Conservation (phyloP, 2,888 invertebrate species). For the Stenodema calcarata region DNA sequence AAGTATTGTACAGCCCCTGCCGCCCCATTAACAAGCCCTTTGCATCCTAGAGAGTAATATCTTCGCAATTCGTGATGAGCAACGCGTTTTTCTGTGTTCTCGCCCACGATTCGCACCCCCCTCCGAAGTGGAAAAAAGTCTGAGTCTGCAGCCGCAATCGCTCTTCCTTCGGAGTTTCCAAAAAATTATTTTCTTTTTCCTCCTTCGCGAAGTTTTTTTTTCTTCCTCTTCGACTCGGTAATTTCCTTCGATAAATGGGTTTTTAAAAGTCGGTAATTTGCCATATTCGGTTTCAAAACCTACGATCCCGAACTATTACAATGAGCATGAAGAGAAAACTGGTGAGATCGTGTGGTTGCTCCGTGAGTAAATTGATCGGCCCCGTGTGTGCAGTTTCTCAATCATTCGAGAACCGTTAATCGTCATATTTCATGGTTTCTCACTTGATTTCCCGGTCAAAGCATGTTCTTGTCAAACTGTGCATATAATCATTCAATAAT, state of each 20-base stretch:
- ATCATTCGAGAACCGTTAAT: neutral
- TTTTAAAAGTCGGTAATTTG: conserved; percentile 11
- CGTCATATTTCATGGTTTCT: no score
- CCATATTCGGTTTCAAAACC: neutral
- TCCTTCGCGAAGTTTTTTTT: neutral
- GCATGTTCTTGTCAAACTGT: no score
- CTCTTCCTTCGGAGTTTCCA: neutral
- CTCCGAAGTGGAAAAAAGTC: neutral
- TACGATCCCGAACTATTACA: neutral
- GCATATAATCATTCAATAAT: no score
- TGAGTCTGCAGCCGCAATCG: neutral
- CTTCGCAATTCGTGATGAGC: neutral
- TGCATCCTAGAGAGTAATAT: neutral
- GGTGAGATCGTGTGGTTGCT: neutral
- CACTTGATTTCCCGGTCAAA: no score
- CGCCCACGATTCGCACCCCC: neutral
- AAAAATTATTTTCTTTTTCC: neutral
- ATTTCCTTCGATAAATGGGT: conserved; percentile 11
- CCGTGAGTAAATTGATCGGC: neutral
- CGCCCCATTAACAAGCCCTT: no score
- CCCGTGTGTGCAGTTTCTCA: neutral
- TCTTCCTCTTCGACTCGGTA: neutral
- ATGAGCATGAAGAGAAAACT: neutral
- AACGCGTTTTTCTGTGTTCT: neutral
- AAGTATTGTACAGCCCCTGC: no score